phyloP scores from a whole-genome alignment of 2,113 vertebrate genomes.

The Tychaedon coryphoeus region DNA sequence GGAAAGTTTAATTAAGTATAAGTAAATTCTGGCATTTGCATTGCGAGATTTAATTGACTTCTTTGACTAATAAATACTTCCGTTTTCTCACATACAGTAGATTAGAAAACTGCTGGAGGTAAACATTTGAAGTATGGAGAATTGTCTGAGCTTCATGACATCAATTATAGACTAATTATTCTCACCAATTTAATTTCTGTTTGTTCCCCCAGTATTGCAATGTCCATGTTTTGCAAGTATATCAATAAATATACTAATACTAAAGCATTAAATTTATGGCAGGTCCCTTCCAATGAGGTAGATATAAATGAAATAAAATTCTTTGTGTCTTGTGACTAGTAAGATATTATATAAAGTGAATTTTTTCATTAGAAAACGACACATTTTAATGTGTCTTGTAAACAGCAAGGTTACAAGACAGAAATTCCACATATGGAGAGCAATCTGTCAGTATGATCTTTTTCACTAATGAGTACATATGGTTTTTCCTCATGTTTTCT shows the following conservation, averaged over 20 bases:
- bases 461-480: slow-evolving; percentile 57
- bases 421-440: slow-evolving; percentile 39
- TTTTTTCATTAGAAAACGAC: slow-evolving; percentile 20
- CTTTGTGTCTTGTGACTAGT: background rate
- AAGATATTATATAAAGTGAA: background rate
- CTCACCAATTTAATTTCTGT: background rate
- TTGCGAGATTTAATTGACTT: slow-evolving; percentile 4
- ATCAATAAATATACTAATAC: background rate
- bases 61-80: slow-evolving; percentile 24
- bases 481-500: slow-evolving; percentile 27
- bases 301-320: background rate
- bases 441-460: slow-evolving; percentile 56
- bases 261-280: background rate
- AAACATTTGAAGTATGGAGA: background rate
- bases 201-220: background rate
- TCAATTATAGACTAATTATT: background rate
- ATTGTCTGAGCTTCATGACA: background rate
- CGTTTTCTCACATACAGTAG: background rate
- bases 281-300: background rate
- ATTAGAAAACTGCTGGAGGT: background rate
- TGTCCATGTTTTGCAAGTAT: background rate
- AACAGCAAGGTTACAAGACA: background rate
- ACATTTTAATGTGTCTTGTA: background rate
- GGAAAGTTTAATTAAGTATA: slow-evolving; percentile 10
- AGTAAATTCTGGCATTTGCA: slow-evolving; percentile 49